Evolutionary conservation across 2,797 vertebrate species (phyloP).

Genomic region (Lepus oiostolus): DNA sequence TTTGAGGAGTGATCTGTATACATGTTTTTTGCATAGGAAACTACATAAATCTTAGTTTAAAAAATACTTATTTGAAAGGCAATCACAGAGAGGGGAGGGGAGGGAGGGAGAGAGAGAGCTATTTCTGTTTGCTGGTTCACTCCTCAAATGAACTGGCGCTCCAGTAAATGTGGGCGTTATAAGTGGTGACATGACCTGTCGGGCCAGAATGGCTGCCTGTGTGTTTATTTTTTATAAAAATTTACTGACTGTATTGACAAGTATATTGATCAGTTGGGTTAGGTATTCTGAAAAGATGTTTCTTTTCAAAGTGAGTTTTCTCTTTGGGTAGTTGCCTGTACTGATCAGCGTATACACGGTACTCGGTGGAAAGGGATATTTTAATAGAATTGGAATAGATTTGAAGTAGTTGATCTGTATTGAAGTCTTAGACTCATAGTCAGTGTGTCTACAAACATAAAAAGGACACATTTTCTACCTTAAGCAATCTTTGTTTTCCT

Average conservation of each 20-base stretch:
- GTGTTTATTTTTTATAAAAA: background rate
- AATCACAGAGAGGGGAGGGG: too few relatives aligned
- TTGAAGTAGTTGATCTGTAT: background rate
- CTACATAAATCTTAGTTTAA: conserved; percentile 22
- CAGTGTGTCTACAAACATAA: background rate
- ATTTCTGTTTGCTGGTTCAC: too few relatives aligned
- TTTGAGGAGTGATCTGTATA: background rate
- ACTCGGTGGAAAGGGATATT: background rate
- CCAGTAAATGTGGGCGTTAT: too few relatives aligned
- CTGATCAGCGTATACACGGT: background rate
- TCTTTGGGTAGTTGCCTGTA: background rate
- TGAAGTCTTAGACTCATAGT: background rate
- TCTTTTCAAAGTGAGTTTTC: background rate
- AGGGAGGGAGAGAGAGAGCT: too few relatives aligned
- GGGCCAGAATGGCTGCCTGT: too few relatives aligned
- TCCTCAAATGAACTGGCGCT: too few relatives aligned
- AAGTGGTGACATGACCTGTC: too few relatives aligned
- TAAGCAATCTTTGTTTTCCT: conserved; percentile 38
- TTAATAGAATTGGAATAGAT: background rate
- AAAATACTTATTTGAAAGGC: too few relatives aligned
- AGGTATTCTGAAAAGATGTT: background rate
- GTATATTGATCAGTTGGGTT: conserved; percentile 21
- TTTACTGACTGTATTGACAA: background rate
- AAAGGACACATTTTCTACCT: background rate
- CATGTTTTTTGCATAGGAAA: background rate